Evolutionary conservation across 2,888 invertebrate genomes (phyloP).

Genomic region (Macropis europaea): DNA sequence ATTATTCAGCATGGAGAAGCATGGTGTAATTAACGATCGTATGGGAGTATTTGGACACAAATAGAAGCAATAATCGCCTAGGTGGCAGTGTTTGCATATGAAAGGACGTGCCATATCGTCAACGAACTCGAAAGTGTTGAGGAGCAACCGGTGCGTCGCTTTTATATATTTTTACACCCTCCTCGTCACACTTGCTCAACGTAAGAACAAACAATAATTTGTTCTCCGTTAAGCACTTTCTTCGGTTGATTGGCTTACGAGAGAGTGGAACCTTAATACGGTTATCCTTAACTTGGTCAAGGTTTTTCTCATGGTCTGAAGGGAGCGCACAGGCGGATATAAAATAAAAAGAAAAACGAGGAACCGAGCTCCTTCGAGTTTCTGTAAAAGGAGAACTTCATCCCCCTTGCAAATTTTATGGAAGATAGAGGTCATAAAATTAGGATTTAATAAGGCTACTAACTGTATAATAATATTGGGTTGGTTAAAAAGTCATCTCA

Average conservation of each 20-base stretch:
- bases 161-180: constrained; percentile 25
- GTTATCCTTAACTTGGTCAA: constrained; percentile 59
- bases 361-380: not conserved
- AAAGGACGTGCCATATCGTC: not conserved
- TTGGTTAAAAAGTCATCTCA: too few species aligned
- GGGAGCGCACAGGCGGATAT: constrained; percentile 23
- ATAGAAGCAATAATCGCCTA: not conserved
- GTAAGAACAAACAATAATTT: constrained; percentile 43
- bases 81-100: not conserved
- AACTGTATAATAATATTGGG: too few species aligned
- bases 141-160: not conserved
- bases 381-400: not conserved
- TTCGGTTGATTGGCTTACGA: constrained; percentile 42
- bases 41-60: not conserved
- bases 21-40: not conserved
- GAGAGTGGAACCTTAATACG: constrained; percentile 40
- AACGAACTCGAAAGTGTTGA: not conserved
- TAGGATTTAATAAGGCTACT: too few species aligned
- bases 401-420: not conserved
- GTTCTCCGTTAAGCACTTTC: constrained; percentile 43
- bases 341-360: not conserved
- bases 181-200: constrained; percentile 22
- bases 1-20: not conserved
- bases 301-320: constrained; percentile 42
- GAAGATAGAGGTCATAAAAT: too few species aligned